A percentile compares a stretch with the other conserved stretches of the same genome.
phyloP scores from a whole-genome alignment of 2,113 vertebrate species.

The Myotis davidii region DNA sequence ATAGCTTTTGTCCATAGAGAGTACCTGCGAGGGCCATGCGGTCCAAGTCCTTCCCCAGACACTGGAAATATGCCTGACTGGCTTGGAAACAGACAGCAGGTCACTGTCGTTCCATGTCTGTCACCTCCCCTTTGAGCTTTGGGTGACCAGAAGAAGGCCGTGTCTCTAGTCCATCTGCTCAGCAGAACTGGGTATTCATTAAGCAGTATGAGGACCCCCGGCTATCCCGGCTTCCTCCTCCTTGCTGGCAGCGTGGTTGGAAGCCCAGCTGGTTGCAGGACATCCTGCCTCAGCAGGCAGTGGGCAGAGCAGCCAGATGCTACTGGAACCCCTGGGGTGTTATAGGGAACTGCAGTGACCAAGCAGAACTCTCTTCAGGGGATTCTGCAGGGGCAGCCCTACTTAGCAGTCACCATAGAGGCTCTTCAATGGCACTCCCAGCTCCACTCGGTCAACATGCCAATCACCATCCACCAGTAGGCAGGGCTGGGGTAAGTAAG shows the following conservation, averaged over 20 bases:
- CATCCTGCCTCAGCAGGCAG: background rate
- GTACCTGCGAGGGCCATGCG: background rate
- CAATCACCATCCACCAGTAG: background rate
- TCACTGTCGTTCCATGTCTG: background rate
- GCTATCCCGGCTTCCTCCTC: accelerated
- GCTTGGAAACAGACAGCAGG: background rate
- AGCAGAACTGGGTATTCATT: background rate
- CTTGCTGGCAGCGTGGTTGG: background rate
- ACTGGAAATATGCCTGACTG: background rate
- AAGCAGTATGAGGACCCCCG: accelerated
- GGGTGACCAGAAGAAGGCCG: background rate
- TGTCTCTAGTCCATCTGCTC: background rate
- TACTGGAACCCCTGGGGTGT: background rate
- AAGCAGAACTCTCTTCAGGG: background rate
- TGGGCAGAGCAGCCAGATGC: background rate
- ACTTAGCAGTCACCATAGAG: background rate
- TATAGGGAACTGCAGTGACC: background rate
- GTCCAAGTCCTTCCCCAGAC: background rate
- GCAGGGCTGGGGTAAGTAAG: background rate
- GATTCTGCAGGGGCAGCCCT: background rate
- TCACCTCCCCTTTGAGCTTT: background rate
- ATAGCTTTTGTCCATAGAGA: background rate
- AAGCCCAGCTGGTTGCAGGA: background rate
- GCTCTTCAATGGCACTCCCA: background rate
- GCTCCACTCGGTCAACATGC: accelerated